Evolutionary conservation across 2,113 vertebrate genomes (phyloP).

Genomic region (Tenrec ecaudatus): DNA sequence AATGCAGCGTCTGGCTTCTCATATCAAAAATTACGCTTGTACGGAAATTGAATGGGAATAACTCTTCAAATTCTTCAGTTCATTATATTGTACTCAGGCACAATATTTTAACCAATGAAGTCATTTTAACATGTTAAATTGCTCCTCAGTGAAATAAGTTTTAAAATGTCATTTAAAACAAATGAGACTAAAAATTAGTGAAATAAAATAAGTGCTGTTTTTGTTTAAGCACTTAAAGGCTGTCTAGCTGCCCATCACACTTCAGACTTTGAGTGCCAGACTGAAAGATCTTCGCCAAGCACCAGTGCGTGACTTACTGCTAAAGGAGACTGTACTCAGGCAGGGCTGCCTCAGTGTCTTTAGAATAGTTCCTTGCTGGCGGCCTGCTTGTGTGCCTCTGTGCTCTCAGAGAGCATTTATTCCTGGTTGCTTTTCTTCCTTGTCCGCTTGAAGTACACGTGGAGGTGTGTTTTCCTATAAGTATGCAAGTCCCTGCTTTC

Average conservation of each 20-base stretch:
- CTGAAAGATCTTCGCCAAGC: background rate
- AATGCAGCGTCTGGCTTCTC: slow-evolving; percentile 29
- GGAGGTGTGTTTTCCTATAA: background rate
- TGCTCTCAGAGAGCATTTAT: background rate
- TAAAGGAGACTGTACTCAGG: slow-evolving; percentile 17
- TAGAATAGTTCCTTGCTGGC: slow-evolving; percentile 50
- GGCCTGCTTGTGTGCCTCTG: background rate
- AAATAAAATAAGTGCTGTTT: background rate
- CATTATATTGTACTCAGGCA: slow-evolving; percentile 7
- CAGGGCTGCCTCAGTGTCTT: slow-evolving; percentile 43
- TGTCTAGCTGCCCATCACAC: background rate
- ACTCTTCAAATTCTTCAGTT: slow-evolving; percentile 29
- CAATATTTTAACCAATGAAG: background rate
- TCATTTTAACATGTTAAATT: background rate
- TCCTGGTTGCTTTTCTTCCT: background rate
- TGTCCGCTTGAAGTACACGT: background rate
- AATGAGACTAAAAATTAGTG: background rate
- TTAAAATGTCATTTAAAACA: slow-evolving; percentile 1
- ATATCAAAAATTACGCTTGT: slow-evolving; percentile 32
- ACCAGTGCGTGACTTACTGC: background rate
- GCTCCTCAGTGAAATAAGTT: background rate
- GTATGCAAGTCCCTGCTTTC: background rate
- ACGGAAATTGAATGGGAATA: slow-evolving; percentile 41
- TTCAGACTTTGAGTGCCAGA: background rate
- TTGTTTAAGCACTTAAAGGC: background rate